Evolutionary conservation across 2,888 invertebrate genomes (phyloP), one percentile per base, ranked within the genome.

Genomic region (Tuberolachnus salignus): DNA sequence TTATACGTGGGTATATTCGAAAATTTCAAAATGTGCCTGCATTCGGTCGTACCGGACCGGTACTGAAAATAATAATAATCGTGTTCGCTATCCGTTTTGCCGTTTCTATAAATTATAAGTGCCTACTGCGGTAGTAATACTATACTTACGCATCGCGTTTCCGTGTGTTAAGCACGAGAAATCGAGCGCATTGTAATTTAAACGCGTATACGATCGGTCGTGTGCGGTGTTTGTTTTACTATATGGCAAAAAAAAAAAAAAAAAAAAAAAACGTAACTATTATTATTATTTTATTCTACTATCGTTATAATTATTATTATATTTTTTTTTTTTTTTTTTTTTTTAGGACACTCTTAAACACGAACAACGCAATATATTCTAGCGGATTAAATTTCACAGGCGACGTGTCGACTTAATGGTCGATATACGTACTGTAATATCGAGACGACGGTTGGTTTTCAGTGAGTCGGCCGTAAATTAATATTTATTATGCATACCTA

Each of bases 341-440:
- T 69, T 55, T 44, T 70, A 21, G 16, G 23, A 70, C 57, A 57
- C 57, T 57, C 13, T 21, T 21, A 42, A n/a, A 44, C 55, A 16
- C 55, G 42, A 51, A 34, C 57, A 11, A 67, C 44, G 19, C 70
- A 70, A 42, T 34, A 53, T 53, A 19, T 46, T 53, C 57, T 16
- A 4, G 44, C 8, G 57, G 70, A 70, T 57, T 70, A 23, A 70
- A 70, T 70, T 70, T 57, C 70, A 70, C 69, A 34, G 13, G 34
- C 14, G 13, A 21, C 57, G 26, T 23, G 26, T 14, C 11, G 13
- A 19, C 34, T 42, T 63, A 59, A 63, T 42, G 61, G 21, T 64
- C 21, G 14, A 3, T 14, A 64, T 63, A 63, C n/a, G 11, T 14
- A 64, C 19, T 63, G 19, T 63, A 63, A 63, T 19, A 63, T 42